Conservation (phyloP, 2,113 vertebrate species). For the Tragulus kanchil region DNA sequence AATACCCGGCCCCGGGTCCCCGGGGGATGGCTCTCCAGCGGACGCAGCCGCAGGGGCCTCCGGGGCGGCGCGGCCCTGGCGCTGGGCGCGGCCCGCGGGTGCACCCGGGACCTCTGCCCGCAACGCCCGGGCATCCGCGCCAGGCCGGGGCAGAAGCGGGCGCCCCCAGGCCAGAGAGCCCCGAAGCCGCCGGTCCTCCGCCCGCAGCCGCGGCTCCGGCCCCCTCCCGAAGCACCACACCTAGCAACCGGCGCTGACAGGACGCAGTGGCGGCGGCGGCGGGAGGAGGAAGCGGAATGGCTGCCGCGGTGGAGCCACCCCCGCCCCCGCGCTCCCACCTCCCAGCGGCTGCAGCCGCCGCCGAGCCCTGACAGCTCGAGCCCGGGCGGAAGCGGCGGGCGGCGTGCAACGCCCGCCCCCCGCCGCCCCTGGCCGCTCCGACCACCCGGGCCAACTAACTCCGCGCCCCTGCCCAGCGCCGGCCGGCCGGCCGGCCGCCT, state of each 20-base stretch:
- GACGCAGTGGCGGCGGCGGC: conserved; percentile 82
- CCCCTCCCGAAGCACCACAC: conserved; percentile 76
- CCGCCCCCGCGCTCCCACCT: conserved; percentile 68
- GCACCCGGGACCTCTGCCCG: conserved; percentile 49
- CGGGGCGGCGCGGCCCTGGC: background rate
- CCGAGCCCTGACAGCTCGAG: conserved; percentile 85
- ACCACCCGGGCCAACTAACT: conserved; percentile 68
- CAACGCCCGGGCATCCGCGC: conserved; percentile 46
- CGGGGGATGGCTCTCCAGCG: background rate
- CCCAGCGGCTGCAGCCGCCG: conserved; percentile 72
- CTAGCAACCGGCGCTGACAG: conserved; percentile 85
- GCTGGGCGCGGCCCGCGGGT: conserved; percentile 76
- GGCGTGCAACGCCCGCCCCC: conserved; percentile 81
- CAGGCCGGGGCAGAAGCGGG: conserved; percentile 36
- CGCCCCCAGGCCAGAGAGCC: background rate
- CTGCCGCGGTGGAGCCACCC: conserved; percentile 82
- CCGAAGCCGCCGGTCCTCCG: background rate
- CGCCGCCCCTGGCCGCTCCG: conserved; percentile 24
- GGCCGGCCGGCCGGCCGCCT: background rate
- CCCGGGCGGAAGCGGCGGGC: conserved; percentile 86
- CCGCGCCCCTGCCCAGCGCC: conserved; percentile 60
- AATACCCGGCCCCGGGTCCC: conserved; percentile 29
- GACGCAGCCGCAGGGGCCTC: conserved; percentile 60
- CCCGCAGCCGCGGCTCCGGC: conserved; percentile 45
- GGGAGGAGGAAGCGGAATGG: conserved; percentile 85